These are phyloP conservation scores for Calidris pygmaea DNA, from an alignment of 2,113 vertebrate species.

Conservation along the genomic window DNA sequence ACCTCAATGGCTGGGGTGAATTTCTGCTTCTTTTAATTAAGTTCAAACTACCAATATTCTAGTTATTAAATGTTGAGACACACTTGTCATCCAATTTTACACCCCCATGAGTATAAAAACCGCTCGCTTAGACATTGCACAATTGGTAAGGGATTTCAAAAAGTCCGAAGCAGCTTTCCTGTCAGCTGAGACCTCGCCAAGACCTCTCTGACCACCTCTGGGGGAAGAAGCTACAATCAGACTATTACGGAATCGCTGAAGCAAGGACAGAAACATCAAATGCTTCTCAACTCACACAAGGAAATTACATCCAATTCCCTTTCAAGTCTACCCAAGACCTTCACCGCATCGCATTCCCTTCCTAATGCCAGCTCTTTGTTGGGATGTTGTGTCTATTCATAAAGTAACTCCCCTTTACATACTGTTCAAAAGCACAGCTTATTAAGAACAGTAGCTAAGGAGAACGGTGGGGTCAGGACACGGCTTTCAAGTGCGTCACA, in stretches of 20 bases:
- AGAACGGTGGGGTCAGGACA: background rate
- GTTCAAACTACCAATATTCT: background rate
- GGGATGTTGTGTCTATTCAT: background rate
- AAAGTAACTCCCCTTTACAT: background rate
- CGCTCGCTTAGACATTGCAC: background rate
- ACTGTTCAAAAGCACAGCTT: background rate
- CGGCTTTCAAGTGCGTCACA: background rate
- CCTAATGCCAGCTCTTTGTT: background rate
- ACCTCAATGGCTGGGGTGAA: background rate
- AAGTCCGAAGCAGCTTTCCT: background rate
- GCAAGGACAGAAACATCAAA: background rate
- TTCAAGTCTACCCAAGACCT: background rate
- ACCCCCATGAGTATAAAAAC: accelerated
- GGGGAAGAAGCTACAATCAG: background rate
- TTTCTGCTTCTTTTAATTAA: background rate
- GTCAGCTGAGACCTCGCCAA: background rate
- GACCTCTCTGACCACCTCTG: background rate
- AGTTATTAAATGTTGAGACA: background rate
- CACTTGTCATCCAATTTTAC: background rate
- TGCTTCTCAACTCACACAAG: background rate
- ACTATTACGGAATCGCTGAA: background rate
- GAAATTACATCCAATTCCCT: background rate
- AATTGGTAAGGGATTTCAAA: background rate
- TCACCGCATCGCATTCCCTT: background rate
- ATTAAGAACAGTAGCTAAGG: background rate